Evolutionary conservation across 2,113 vertebrate genomes (phyloP).

Genomic region (Eidolon helvum): DNA sequence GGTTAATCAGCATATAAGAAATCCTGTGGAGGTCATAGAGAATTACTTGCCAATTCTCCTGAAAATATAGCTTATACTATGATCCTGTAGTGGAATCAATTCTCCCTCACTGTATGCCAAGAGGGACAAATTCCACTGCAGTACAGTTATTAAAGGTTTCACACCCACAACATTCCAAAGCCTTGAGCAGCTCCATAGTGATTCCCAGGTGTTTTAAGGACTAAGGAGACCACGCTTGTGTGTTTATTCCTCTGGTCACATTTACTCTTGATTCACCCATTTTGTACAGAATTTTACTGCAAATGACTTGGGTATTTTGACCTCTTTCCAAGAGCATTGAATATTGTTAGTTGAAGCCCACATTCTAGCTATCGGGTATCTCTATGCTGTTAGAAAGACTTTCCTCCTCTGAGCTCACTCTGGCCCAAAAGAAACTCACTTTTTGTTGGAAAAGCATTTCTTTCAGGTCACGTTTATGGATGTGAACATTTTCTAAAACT

Average conservation of each 20-base stretch:
- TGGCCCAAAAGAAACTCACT: constrained; percentile 57
- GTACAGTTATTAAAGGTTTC: not conserved
- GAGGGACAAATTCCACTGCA: not conserved
- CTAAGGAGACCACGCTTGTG: not conserved
- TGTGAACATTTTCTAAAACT: not conserved
- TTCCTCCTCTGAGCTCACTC: not conserved
- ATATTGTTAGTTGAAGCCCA: constrained; percentile 51
- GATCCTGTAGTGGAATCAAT: not conserved
- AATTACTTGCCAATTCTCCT: not conserved
- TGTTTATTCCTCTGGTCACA: not conserved
- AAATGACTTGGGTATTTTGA: constrained; percentile 41
- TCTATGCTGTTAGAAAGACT: constrained; percentile 8
- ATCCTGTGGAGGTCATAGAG: not conserved
- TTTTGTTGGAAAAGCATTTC: constrained; percentile 57
- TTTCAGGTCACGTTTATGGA: constrained; percentile 70
- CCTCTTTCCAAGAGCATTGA: not conserved
- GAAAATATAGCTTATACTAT: not conserved
- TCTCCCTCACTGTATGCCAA: not conserved
- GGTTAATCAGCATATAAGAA: not conserved
- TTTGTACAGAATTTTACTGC: not conserved
- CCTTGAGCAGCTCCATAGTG: not conserved
- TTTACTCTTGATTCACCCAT: not conserved
- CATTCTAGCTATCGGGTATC: constrained; percentile 56
- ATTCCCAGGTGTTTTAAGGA: not conserved
- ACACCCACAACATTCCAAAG: not conserved